Conservation (phyloP, 2,888 invertebrate genomes). For the Chalcosyrphus nemorum region DNA sequence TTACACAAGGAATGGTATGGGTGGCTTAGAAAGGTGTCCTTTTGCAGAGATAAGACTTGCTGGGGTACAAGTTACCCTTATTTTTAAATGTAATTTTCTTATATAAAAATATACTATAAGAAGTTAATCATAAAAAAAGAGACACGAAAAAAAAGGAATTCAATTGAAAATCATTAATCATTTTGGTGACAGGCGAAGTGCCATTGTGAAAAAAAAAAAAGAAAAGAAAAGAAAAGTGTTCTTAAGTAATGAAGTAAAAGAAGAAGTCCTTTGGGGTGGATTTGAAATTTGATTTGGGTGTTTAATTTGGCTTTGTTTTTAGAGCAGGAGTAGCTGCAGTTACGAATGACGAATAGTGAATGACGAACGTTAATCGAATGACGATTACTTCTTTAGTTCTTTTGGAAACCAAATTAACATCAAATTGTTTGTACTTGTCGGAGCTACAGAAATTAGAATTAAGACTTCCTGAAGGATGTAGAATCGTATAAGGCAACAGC, state of each 20-base stretch:
- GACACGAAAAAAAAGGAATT: conserved; percentile 32
- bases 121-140: conserved; percentile 47
- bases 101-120: conserved; percentile 11
- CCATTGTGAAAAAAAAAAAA: conserved; percentile 43
- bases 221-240: too few species aligned
- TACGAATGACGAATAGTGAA: too few species aligned
- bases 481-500: too few species aligned
- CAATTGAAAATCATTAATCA: conserved; percentile 71
- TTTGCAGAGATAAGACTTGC: conserved; percentile 52
- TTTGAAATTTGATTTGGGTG: not conserved
- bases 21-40: conserved; percentile 55
- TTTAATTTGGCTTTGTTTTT: too few species aligned
- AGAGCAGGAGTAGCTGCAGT: too few species aligned
- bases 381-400: too few species aligned
- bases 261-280: not conserved
- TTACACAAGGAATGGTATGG: conserved; percentile 1
- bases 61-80: conserved; percentile 41
- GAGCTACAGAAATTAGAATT: too few species aligned
- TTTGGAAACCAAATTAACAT: too few species aligned
- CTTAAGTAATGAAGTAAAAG: not conserved
- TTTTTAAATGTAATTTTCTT: conserved; percentile 29
- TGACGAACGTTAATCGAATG: too few species aligned
- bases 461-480: too few species aligned
- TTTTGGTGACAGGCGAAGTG: conserved; percentile 63
- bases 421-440: too few species aligned